Percentiles rank a stretch among this genome's conserved stretches.
phyloP scores from a whole-genome alignment of 1,140 invertebrate species.

The Asbolus verrucosus region DNA sequence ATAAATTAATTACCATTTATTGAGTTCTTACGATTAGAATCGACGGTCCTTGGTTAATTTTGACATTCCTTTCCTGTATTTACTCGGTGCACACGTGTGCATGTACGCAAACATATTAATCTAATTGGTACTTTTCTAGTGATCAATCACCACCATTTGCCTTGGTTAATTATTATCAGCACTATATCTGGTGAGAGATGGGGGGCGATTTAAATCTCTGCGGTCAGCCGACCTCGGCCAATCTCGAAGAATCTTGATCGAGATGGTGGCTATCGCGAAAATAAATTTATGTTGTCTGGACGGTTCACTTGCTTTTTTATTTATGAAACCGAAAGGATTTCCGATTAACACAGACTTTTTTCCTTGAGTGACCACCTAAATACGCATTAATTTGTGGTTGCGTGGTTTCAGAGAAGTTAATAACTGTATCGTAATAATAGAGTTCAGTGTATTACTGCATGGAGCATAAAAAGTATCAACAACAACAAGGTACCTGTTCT shows the following conservation, averaged over 20 bases:
- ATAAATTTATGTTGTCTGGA: background rate
- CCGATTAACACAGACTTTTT: background rate
- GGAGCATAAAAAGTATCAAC: no score
- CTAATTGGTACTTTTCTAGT: conserved; percentile 19
- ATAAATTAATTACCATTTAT: conserved; percentile 9
- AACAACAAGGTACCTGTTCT: no score
- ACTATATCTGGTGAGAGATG: conserved; percentile 17
- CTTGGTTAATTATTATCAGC: conserved; percentile 35
- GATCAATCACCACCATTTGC: conserved; percentile 19
- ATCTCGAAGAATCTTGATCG: background rate
- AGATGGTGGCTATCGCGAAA: conserved; percentile 4
- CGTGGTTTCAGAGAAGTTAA: background rate
- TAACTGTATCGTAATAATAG: no score
- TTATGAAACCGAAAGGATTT: background rate
- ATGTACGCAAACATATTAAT: conserved; percentile 20
- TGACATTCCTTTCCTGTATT: conserved; percentile 31
- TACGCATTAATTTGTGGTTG: background rate
- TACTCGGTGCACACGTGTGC: background rate
- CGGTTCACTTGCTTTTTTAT: background rate
- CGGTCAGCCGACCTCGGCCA: no score
- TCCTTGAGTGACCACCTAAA: background rate
- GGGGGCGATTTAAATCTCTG: conserved; percentile 16
- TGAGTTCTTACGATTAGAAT: conserved; percentile 12
- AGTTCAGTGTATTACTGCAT: no score
- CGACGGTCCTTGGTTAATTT: conserved; percentile 21